Conservation (phyloP, 2,888 invertebrate genomes). For the Lymantria dispar region DNA sequence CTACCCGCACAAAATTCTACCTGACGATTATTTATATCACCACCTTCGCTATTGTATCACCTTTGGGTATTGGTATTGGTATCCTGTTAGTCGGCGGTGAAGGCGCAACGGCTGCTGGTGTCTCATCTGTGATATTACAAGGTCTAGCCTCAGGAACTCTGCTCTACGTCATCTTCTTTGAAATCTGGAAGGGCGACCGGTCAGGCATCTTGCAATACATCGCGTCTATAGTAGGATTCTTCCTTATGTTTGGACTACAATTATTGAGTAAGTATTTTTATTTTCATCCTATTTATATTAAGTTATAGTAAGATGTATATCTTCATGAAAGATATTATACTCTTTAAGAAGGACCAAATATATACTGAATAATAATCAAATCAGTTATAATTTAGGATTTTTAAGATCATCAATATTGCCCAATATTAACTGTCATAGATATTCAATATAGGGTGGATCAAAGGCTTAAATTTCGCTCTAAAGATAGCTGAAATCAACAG, state of each 20-base stretch:
- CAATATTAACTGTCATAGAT: too few relatives aligned
- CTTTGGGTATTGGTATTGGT: constrained; percentile 90
- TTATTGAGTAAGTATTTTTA: constrained; percentile 77
- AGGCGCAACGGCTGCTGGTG: constrained; percentile 81
- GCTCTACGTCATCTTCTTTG: constrained; percentile 98
- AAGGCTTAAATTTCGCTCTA: too few relatives aligned
- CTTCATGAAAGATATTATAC: too few relatives aligned
- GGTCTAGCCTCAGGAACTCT: constrained; percentile 96
- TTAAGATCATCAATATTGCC: too few relatives aligned
- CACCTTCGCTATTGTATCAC: constrained; percentile 90
- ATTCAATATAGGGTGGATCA: too few relatives aligned
- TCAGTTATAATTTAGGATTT: too few relatives aligned
- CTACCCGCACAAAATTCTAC: constrained; percentile 84
- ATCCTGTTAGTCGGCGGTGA: constrained; percentile 84
- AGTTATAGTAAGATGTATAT: not conserved
- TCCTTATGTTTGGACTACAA: constrained; percentile 87
- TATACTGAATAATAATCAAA: too few relatives aligned
- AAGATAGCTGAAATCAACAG: too few relatives aligned
- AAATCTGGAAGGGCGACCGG: constrained; percentile 86
- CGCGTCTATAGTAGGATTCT: constrained; percentile 86
- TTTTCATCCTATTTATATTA: not conserved
- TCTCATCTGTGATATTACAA: constrained; percentile 87
- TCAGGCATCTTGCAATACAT: constrained; percentile 85
- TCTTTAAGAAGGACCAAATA: too few relatives aligned
- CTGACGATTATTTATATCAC: constrained; percentile 86